A percentile compares a stretch with the other conserved stretches of the same genome.
Evolutionary conservation across 2,797 vertebrate genomes (phyloP).

Genomic region (Falco peregrinus): DNA sequence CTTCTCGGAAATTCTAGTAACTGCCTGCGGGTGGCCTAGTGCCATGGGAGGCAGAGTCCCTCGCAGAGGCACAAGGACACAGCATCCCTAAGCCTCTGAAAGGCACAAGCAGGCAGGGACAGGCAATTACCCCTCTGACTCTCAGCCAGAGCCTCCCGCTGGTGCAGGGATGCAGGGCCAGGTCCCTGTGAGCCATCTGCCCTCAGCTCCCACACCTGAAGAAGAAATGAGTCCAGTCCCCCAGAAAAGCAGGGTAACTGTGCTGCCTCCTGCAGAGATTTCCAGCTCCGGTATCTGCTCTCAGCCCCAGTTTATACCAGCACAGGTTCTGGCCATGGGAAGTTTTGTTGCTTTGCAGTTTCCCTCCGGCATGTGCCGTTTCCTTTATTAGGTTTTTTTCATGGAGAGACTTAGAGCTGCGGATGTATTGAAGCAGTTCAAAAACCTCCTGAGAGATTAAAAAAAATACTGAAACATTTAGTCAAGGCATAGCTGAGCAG

Average conservation of each 20-base stretch:
- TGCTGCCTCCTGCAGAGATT: background rate
- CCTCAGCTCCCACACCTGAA: background rate
- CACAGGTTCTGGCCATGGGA: background rate
- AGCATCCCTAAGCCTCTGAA: background rate
- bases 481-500: background rate
- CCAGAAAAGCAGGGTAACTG: background rate
- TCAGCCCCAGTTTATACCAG: background rate
- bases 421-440: background rate
- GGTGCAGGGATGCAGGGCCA: background rate
- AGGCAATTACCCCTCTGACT: background rate
- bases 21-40: background rate
- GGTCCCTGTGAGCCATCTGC: background rate
- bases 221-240: background rate
- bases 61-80: background rate
- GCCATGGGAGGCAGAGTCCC: background rate
- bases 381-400: constrained; percentile 11
- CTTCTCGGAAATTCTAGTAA: background rate
- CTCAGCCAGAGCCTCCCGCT: background rate
- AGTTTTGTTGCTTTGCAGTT: background rate
- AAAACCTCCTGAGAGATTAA: background rate
- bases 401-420: background rate
- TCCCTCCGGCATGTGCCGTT: background rate
- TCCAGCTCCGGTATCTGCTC: background rate
- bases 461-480: background rate
- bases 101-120: background rate